Evolutionary conservation across 2,888 invertebrate genomes (phyloP).

Genomic region (Leucophora obtusa): DNA sequence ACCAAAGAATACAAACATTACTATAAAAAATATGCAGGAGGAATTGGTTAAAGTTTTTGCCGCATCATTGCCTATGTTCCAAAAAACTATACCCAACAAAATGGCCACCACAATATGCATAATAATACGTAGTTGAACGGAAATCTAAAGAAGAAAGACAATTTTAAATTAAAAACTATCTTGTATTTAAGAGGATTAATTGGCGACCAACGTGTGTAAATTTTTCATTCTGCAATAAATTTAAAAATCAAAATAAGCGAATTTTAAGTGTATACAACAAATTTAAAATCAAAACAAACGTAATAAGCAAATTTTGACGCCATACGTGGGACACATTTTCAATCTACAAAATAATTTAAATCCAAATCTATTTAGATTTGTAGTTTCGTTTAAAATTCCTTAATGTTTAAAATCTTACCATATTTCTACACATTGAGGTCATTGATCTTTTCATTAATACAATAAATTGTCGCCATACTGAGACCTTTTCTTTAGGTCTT

Average conservation of each 20-base stretch:
- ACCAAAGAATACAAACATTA: slow-evolving; percentile 95
- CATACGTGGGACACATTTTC: too few species aligned
- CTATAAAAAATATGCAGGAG: slow-evolving; percentile 91
- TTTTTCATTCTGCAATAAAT: too few species aligned
- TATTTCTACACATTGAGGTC: slow-evolving; percentile 77
- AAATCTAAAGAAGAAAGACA: slow-evolving; percentile 67
- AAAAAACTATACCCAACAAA: slow-evolving; percentile 89
- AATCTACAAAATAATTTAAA: too few species aligned
- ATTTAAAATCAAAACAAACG: too few species aligned
- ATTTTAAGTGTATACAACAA: too few species aligned
- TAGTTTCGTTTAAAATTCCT: too few species aligned
- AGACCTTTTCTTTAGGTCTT: slow-evolving; percentile 73
- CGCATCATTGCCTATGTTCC: slow-evolving; percentile 90
- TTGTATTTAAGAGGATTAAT: too few species aligned
- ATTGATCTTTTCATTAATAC: slow-evolving; percentile 80
- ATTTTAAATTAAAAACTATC: too few species aligned
- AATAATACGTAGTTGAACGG: slow-evolving; percentile 82
- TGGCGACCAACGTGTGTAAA: too few species aligned
- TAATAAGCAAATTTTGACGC: too few species aligned
- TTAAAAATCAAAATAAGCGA: too few species aligned
- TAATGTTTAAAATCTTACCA: slow-evolving; percentile 71
- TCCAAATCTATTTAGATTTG: too few species aligned
- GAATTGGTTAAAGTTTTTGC: slow-evolving; percentile 89
- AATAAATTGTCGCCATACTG: slow-evolving; percentile 77
- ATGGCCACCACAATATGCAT: slow-evolving; percentile 90